These are phyloP conservation scores for Plectrocnemia conspersa DNA, from an alignment of 1,140 invertebrate species.

Conservation along the genomic window DNA sequence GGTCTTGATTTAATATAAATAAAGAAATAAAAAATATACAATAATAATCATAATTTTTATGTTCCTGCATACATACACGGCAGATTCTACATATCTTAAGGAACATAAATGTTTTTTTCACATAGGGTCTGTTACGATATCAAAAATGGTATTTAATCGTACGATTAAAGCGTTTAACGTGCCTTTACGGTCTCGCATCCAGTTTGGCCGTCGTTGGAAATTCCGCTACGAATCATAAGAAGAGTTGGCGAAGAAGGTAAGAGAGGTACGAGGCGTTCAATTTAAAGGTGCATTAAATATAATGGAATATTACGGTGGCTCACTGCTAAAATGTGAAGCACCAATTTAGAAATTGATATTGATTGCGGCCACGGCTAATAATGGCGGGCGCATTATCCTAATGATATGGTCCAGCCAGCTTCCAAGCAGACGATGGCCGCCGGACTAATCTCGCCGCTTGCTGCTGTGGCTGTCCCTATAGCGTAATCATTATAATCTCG, in stretches of 20 bases:
- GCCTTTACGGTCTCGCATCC: no score
- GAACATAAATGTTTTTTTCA: no score
- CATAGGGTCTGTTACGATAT: background rate
- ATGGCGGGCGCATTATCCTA: constrained; percentile 19
- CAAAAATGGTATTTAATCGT: background rate
- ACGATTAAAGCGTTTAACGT: no score
- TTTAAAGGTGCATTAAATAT: constrained; percentile 23
- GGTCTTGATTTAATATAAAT: no score
- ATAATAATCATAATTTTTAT: no score
- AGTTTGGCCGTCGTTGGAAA: no score
- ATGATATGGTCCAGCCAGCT: constrained; percentile 22
- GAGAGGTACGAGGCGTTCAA: no score
- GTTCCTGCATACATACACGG: no score
- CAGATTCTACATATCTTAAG: no score
- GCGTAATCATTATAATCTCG: constrained; percentile 29
- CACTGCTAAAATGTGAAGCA: constrained; percentile 18
- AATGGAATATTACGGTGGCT: constrained; percentile 21
- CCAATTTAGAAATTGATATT: constrained; percentile 27
- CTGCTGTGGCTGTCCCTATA: constrained; percentile 4
- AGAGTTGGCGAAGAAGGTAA: no score
- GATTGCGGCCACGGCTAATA: constrained; percentile 23
- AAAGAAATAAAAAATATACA: no score
- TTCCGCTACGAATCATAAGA: no score
- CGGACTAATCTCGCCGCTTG: constrained; percentile 9
- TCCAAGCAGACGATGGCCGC: background rate